These are phyloP conservation scores for Scaptomyza polygonia DNA, from an alignment of 2,888 invertebrate genomes.

Conservation along the genomic window DNA sequence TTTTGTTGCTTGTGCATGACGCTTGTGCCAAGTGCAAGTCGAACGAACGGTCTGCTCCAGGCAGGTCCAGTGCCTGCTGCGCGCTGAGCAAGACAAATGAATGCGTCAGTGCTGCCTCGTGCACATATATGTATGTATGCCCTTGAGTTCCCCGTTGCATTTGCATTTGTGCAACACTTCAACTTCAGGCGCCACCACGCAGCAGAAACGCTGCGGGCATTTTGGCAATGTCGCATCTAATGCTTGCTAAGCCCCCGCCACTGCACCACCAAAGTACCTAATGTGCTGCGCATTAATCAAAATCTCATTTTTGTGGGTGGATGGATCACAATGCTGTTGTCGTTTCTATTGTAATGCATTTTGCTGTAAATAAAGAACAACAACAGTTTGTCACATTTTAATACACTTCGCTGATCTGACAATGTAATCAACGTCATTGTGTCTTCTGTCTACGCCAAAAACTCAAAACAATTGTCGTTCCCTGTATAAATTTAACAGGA, in stretches of 20 bases:
- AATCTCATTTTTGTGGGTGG: conserved; percentile 64
- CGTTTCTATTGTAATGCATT: conserved; percentile 38
- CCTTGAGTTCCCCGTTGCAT: conserved; percentile 53
- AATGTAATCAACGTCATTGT: conserved; percentile 31
- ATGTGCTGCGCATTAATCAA: conserved; percentile 72
- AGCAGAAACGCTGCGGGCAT: conserved; percentile 40
- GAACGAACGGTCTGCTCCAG: conserved; percentile 39
- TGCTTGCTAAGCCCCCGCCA: conserved; percentile 14
- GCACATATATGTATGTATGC: conserved; percentile 30
- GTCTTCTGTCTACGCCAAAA: conserved; percentile 52
- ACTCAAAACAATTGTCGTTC: conserved; percentile 73
- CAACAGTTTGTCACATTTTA: conserved; percentile 73
- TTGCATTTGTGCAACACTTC: conserved; percentile 67
- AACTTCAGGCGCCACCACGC: conserved; percentile 50
- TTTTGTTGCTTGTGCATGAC: conserved; percentile 30
- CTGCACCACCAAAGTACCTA: conserved; percentile 1
- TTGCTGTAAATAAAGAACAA: conserved; percentile 44
- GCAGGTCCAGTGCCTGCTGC: conserved; percentile 46
- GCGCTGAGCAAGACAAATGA: conserved; percentile 75
- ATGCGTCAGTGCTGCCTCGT: conserved; percentile 34
- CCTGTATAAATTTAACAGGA: conserved; percentile 76
- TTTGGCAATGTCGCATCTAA: conserved; percentile 50
- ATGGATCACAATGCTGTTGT: conserved; percentile 10
- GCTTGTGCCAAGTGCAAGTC: conserved; percentile 55
- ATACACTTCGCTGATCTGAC: conserved; percentile 68